Evolutionary conservation across 2,888 invertebrate genomes (phyloP).

Genomic region (Microctonus hyperodae): DNA sequence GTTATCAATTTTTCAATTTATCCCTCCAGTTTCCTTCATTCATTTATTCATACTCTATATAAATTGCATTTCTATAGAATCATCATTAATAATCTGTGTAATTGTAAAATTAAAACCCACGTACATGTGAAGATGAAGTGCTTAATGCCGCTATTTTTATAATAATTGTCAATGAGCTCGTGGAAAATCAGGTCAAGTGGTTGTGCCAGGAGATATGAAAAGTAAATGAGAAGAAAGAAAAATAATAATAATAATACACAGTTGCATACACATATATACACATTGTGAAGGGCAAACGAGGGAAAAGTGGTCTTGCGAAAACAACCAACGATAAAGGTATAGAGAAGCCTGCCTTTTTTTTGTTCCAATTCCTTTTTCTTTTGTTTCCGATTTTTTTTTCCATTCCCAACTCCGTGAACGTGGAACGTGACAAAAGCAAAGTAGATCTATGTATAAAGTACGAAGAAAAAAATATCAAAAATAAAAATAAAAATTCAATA

Average conservation of each 20-base stretch:
- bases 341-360: not conserved
- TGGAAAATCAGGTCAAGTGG: not conserved
- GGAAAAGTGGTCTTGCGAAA: not conserved
- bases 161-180: not conserved
- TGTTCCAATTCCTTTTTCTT: too few relatives aligned
- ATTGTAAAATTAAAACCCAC: too few relatives aligned
- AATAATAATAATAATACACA: not conserved
- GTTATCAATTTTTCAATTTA: not conserved
- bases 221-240: not conserved
- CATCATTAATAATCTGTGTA: too few relatives aligned
- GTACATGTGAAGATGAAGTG: not conserved
- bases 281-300: not conserved
- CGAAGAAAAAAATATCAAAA: not conserved
- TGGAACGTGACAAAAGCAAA: slow-evolving; percentile 9
- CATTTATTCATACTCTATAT: too few relatives aligned
- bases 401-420: not conserved
- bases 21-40: too few relatives aligned
- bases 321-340: not conserved
- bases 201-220: not conserved
- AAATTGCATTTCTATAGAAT: too few relatives aligned
- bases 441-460: not conserved
- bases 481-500: slow-evolving; percentile 21
- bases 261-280: not conserved
- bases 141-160: not conserved
- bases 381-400: not conserved